phyloP scores from a whole-genome alignment of 2,113 vertebrate genomes.

The western clawed frog (Xenopus tropicalis) region UCB_Xtro_10.0 CM004448.2:99147001-99147500 shows the following conservation, averaged over 20 bases:
- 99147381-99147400: neutral
- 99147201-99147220: conserved; percentile 85
- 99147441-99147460: conserved; percentile 52
- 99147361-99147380: neutral
- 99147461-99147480: conserved; percentile 73
- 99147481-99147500: conserved; percentile 63
- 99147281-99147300: conserved; percentile 37
- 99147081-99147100: too few relatives aligned
- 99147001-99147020: too few relatives aligned
- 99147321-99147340: neutral
- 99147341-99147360: neutral
- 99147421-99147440: neutral
- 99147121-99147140: too few relatives aligned
- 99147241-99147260: conserved; percentile 65
- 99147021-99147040: too few relatives aligned
- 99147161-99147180: conserved; percentile 55
- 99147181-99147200: conserved; percentile 76
- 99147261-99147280: conserved; percentile 52
- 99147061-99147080: too few relatives aligned
- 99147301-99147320: neutral
- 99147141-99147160: conserved; percentile 50
- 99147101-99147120: too few relatives aligned
- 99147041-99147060: too few relatives aligned
- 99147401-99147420: neutral
- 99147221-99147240: conserved; percentile 71